Percentiles rank a stretch among this genome's conserved stretches.
Evolutionary conservation across 2,888 invertebrate genomes (phyloP).

Genomic region (Amiota minor): DNA sequence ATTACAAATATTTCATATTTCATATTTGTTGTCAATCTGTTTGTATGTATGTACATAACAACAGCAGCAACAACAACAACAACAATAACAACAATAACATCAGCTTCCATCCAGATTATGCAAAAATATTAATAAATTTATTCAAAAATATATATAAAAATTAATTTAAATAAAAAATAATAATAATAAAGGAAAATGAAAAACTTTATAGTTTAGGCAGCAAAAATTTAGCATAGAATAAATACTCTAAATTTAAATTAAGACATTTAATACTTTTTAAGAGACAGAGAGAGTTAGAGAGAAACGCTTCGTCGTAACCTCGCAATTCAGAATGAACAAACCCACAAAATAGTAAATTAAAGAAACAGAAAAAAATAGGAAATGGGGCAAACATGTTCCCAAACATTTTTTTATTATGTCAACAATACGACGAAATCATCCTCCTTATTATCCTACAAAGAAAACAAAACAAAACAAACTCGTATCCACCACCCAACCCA

Average conservation of each 20-base stretch:
- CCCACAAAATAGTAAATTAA: slow-evolving; percentile 37
- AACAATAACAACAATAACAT: not conserved
- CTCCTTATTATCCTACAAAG: not conserved
- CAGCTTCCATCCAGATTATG: slow-evolving; percentile 24
- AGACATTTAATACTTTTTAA: not conserved
- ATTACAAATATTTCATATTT: too few relatives aligned
- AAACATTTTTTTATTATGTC: slow-evolving; percentile 3
- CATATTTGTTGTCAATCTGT: too few relatives aligned
- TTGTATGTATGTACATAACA: too few relatives aligned
- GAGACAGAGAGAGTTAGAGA: not conserved
- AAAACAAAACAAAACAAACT: slow-evolving; percentile 7
- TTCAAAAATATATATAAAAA: not conserved
- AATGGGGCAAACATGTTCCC: slow-evolving; percentile 20
- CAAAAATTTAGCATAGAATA: slow-evolving; percentile 3
- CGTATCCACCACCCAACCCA: too few relatives aligned
- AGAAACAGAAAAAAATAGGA: slow-evolving; percentile 42
- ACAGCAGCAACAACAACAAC: too few relatives aligned
- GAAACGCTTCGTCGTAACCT: slow-evolving; percentile 25
- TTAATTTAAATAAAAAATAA: not conserved
- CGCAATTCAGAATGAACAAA: slow-evolving; percentile 16
- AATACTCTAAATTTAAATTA: slow-evolving; percentile 1
- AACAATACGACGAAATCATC: slow-evolving; percentile 4
- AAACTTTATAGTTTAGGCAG: slow-evolving; percentile 9
- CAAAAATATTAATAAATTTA: not conserved
- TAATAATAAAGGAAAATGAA: not conserved